Conservation (phyloP, 2,888 invertebrate genomes). For the Sesamia inferens region DNA sequence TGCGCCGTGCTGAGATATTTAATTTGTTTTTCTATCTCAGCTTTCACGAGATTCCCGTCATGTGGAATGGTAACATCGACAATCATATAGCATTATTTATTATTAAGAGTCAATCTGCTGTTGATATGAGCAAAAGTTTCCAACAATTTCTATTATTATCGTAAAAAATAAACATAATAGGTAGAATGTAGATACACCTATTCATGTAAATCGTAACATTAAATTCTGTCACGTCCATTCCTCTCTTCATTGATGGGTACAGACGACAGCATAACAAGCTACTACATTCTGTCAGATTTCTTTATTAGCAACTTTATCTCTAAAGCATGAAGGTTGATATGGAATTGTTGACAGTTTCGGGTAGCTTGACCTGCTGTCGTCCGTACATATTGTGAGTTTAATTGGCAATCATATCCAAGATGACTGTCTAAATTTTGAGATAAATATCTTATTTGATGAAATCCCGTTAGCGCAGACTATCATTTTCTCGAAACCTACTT, state of each 20-base stretch:
- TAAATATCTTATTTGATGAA: neutral
- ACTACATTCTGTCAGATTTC: too few relatives aligned
- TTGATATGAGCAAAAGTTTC: neutral
- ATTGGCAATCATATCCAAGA: constrained; percentile 13
- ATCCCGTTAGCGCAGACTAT: neutral
- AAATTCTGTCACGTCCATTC: constrained; percentile 7
- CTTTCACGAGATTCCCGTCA: too few relatives aligned
- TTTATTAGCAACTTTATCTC: too few relatives aligned
- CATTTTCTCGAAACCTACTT: constrained; percentile 22
- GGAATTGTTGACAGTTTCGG: too few relatives aligned
- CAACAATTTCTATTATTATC: constrained; percentile 11
- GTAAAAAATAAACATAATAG: neutral
- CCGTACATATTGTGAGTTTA: constrained; percentile 9
- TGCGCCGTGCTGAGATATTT: too few relatives aligned
- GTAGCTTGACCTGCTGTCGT: too few relatives aligned
- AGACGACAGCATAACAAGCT: too few relatives aligned
- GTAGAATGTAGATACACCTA: neutral
- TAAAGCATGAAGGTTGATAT: too few relatives aligned
- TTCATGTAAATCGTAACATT: neutral
- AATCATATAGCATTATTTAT: too few relatives aligned
- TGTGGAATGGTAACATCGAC: too few relatives aligned
- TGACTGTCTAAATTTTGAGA: constrained; percentile 11
- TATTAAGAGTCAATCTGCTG: neutral
- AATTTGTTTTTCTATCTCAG: too few relatives aligned
- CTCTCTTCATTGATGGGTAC: neutral